phyloP scores from a whole-genome alignment of 2,113 vertebrate species.

The Hypomesus transpacificus region DNA sequence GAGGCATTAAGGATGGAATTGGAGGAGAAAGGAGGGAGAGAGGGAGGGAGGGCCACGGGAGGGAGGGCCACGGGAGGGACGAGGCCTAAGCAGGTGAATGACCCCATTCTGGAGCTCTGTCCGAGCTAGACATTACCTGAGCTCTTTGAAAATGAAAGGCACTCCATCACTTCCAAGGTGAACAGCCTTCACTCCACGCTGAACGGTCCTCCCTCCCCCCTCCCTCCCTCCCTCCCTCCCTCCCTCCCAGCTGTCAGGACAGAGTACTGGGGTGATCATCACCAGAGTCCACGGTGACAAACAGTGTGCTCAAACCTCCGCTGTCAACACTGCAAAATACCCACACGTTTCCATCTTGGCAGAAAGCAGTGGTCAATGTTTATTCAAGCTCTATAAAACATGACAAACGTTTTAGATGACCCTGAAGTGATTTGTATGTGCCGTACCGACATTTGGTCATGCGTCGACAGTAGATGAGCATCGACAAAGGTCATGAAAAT shows the following conservation, averaged over 20 bases:
- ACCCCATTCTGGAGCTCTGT: conserved; percentile 28
- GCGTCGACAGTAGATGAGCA: too few species aligned
- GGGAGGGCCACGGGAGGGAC: neutral
- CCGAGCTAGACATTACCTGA: conserved; percentile 22
- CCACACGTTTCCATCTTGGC: too few species aligned
- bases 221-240: neutral
- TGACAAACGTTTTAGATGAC: too few species aligned
- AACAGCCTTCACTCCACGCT: conserved; percentile 21
- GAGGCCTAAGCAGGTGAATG: conserved; percentile 8
- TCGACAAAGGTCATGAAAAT: too few species aligned
- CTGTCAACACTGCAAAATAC: too few species aligned
- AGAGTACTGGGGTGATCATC: neutral
- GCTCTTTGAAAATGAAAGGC: conserved; percentile 30
- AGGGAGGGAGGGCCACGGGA: too few species aligned
- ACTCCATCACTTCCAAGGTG: conserved; percentile 32
- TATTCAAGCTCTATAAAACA: too few species aligned
- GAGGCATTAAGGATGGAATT: conserved; percentile 28
- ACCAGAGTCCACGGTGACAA: neutral
- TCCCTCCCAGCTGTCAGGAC: neutral
- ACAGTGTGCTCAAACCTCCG: neutral
- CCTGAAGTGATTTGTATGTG: too few species aligned
- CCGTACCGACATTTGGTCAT: too few species aligned
- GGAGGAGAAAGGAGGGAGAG: conserved; percentile 9
- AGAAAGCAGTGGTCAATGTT: too few species aligned
- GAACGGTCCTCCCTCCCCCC: neutral